A percentile compares a stretch with the other conserved stretches of the same genome.
phyloP scores from a whole-genome alignment of 2,113 vertebrate genomes.

The Corynorhinus townsendii region DNA sequence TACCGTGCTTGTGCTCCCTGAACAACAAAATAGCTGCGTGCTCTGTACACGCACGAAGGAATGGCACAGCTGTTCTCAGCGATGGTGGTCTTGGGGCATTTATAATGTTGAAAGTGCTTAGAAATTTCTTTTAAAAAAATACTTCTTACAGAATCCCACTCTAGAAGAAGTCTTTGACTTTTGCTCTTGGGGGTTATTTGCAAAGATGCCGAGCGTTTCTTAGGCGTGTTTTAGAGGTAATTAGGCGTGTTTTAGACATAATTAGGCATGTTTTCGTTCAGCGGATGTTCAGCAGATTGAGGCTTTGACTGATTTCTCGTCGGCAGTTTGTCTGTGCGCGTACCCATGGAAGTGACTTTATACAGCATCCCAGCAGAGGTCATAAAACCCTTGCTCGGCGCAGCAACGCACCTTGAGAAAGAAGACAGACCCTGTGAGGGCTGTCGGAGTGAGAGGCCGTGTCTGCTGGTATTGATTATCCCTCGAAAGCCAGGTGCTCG shows the following conservation, averaged over 20 bases:
- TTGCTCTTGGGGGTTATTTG: constrained; percentile 29
- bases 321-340: constrained; percentile 10
- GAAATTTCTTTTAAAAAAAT: neutral
- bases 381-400: neutral
- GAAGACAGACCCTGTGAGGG: neutral
- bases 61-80: neutral
- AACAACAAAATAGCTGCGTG: constrained; percentile 28
- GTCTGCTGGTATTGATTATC: neutral
- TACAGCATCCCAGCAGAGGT: neutral
- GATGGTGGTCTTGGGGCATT: neutral
- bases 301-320: neutral
- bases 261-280: constrained; percentile 15
- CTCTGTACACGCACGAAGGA: neutral
- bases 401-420: neutral
- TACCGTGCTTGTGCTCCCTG: neutral
- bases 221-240: constrained; percentile 28
- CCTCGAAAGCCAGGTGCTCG: neutral
- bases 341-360: constrained; percentile 26
- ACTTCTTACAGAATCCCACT: neutral
- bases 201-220: neutral
- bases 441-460: neutral
- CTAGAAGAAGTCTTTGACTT: neutral
- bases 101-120: neutral
- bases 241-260: constrained; percentile 33
- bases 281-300: neutral